Base-by-base conservation (phyloP, 2,888 invertebrate genomes). In the Nomada goodeniana region DNA sequence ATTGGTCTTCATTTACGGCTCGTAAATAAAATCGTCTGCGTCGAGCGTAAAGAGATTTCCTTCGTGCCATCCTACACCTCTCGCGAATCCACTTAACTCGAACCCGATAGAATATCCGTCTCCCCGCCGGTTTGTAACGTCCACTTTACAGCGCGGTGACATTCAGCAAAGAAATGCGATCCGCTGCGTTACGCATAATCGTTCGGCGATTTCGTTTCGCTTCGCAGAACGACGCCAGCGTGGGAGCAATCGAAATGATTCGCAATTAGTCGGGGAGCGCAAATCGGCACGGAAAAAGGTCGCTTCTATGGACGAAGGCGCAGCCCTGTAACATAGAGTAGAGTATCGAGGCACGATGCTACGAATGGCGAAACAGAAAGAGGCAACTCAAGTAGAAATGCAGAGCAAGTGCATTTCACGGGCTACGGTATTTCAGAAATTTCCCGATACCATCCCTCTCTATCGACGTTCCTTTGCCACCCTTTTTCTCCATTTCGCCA, bases 401-500 rank as follows among this genome's bases (percentile, higher is more conserved):
- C 85, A 82, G 83, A 88, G 78, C 85, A 85, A 88, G 85, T 88
- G 89, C 88, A 88, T 88, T 88, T 88, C 83, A 88, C 87, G 82
- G 85, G 82, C 83, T 83, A 87, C 71, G 89, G 87, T 88, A 88
- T 88, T 87, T 87, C 80, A 88, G 88, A 88, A 88, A 88, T 88
- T 88, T 82, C 89, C 82, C 87, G 85, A 88, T 88, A 88, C 75
- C 80, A 59, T 67, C 77, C 75, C 84, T 76, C 78, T 82, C 79
- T 64, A 75, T 85, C 87, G 77, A 61, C 83, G 71, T 82, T 76
- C 83, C 78, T 81, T 71, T 70, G 42, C 82, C 71, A 84, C 84
- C 70, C 84, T 76, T 81, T 82, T 84, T 82, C 77, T 81, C 68
- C 70, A 76, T 87, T 83, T 81, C 78, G 71, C 80, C 72, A 23